These are phyloP conservation scores for Reticulitermes lucifugus DNA, from an alignment of 2,888 invertebrate species.

Conservation along the genomic window DNA sequence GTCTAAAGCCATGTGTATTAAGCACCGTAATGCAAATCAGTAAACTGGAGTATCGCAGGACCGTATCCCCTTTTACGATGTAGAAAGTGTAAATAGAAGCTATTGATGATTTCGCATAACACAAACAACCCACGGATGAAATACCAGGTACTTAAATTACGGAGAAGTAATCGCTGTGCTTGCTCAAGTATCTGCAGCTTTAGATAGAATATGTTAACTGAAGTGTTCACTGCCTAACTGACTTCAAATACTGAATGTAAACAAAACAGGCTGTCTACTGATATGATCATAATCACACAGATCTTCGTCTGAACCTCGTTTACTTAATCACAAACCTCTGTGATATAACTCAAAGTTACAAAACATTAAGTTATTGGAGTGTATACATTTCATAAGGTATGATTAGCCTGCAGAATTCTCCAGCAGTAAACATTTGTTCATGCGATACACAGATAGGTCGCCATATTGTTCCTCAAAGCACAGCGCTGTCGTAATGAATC, in stretches of 20 bases:
- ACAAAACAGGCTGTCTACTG: not conserved
- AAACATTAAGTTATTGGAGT: not conserved
- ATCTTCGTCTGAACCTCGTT: not conserved
- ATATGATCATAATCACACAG: not conserved
- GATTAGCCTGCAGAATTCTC: too few species aligned
- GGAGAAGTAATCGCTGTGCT: not conserved
- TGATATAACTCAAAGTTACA: not conserved
- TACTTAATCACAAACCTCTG: not conserved
- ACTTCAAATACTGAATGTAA: not conserved
- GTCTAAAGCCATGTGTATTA: too few species aligned
- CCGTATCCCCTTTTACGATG: too few species aligned
- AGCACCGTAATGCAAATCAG: too few species aligned
- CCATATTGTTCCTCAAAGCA: too few species aligned
- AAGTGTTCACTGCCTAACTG: not conserved
- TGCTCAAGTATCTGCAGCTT: not conserved
- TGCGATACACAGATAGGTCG: too few species aligned
- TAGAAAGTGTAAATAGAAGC: too few species aligned
- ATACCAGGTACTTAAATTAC: not conserved
- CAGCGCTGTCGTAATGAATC: too few species aligned
- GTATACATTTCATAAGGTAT: not conserved
- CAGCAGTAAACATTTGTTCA: too few species aligned
- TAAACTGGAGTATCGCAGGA: too few species aligned
- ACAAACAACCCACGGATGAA: not conserved
- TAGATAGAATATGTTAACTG: not conserved
- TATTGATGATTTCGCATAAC: too few species aligned